Base-by-base conservation (phyloP, 1,140 invertebrate species). In the Bombus huntii region DNA sequence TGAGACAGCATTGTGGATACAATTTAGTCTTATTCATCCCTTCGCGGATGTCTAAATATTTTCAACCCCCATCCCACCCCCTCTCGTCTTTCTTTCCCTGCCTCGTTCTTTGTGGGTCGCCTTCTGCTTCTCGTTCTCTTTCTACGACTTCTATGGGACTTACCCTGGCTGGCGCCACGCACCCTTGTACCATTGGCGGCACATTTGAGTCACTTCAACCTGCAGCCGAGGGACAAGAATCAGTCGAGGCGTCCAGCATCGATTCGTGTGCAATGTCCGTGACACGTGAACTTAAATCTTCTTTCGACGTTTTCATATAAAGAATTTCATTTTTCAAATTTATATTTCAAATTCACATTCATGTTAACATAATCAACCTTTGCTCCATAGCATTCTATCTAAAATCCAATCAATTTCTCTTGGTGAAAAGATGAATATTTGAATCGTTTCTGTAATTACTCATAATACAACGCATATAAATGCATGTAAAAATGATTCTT, bases 1-100 rank as follows among this genome's bases (percentile, higher is more conserved):
- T 93, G 93, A 94, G 94, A 93, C 93, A 93, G 92, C 93, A 95
- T 95, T 95, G 93, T 95, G 92, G 93, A 94, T 94, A 95, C 94
- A 95, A 95, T 95, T 95, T 95, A 94, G 94, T 93, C 94, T 95
- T 93, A 95, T 95, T 95, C 94, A 95, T 94, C 91, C 92, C 92
- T 92, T 91, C 90, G 93, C 89, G 91, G 92, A 94, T 93, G 92
- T 95, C 93, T 95, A 94, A 95, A 95, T 95, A 95, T 95, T 94
- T 94, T 95, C 93, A 93, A 94, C 93, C 93, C 92, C 81, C 90
- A 76, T 87, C 80, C 77, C 81, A 65, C 47, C 66, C 84, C 18
- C 75, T 80, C n/a, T 47, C 72, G 73, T 89, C 74, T 77, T 83
- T 70, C 85, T 76, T 78, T 87, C 77, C 68, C 65, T 71, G 82